phyloP scores from a whole-genome alignment of 2,113 vertebrate species.

The Ondatra zibethicus region DNA sequence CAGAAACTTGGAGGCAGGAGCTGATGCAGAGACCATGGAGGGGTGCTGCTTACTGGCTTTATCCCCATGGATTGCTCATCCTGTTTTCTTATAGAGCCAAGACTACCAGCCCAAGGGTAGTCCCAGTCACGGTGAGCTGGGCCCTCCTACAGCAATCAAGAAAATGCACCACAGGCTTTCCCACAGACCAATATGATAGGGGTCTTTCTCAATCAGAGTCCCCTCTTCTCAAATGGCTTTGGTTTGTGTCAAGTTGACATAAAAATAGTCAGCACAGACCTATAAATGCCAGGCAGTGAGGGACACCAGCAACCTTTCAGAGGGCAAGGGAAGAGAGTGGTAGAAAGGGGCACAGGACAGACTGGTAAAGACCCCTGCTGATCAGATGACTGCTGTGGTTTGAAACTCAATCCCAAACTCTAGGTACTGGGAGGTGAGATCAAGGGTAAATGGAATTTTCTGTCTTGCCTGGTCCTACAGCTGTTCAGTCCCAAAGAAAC shows the following conservation, averaged over 20 bases:
- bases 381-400: neutral
- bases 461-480: too few species aligned
- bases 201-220: neutral
- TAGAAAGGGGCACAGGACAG: neutral
- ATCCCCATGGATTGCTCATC: neutral
- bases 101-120: neutral
- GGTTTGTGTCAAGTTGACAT: neutral
- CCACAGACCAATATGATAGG: neutral
- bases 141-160: neutral
- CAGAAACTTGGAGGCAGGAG: neutral
- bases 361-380: neutral
- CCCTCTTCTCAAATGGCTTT: neutral
- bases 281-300: neutral
- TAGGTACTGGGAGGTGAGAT: neutral
- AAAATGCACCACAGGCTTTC: neutral
- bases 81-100: neutral
- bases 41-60: neutral
- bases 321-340: neutral
- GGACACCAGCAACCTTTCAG: neutral
- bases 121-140: neutral
- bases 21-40: neutral
- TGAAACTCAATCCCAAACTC: neutral
- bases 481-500: too few species aligned
- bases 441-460: too few species aligned
- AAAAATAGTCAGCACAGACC: neutral